Evolutionary conservation across 2,888 invertebrate genomes (phyloP).

Genomic region (Linhomoeus sp.): DNA sequence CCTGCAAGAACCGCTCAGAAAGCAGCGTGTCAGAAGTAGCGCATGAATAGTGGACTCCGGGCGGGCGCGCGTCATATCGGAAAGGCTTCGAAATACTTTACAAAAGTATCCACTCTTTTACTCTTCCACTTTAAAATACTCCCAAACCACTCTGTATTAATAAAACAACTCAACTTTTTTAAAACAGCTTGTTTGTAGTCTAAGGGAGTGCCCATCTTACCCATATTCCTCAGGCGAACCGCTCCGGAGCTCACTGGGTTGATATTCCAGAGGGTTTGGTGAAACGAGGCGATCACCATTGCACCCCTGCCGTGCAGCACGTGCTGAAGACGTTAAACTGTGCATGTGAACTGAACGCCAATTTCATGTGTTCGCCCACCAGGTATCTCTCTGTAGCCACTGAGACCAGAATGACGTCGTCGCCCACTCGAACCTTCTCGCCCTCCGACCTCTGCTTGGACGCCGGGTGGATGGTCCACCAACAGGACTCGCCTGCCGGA

Average conservation of each 20-base stretch:
- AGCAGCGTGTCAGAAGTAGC: too few species aligned
- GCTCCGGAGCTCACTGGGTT: constrained; percentile 95
- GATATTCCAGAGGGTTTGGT: constrained; percentile 98
- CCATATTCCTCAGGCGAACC: constrained; percentile 46
- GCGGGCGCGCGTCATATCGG: too few species aligned
- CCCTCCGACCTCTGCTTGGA: constrained; percentile 99
- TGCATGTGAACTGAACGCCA: too few species aligned
- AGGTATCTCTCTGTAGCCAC: constrained; percentile 97
- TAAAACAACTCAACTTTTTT: too few species aligned
- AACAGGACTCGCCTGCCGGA: constrained; percentile 67
- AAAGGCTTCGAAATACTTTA: too few species aligned
- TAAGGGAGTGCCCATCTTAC: too few species aligned
- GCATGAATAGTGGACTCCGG: too few species aligned
- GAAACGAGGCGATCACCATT: constrained; percentile 93
- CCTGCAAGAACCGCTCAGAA: too few species aligned
- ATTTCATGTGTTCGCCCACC: constrained; percentile 44
- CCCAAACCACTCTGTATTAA: too few species aligned
- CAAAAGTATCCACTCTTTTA: too few species aligned
- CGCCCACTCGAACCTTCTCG: constrained; percentile 97
- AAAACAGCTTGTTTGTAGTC: too few species aligned
- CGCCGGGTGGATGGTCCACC: constrained; percentile 99
- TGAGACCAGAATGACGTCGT: constrained; percentile 93
- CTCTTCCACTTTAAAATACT: too few species aligned
- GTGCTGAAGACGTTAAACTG: neutral
- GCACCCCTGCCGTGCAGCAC: constrained; percentile 45